phyloP scores from a whole-genome alignment of 1,140 invertebrate genomes.

The Tetramorium parvispinum region DNA sequence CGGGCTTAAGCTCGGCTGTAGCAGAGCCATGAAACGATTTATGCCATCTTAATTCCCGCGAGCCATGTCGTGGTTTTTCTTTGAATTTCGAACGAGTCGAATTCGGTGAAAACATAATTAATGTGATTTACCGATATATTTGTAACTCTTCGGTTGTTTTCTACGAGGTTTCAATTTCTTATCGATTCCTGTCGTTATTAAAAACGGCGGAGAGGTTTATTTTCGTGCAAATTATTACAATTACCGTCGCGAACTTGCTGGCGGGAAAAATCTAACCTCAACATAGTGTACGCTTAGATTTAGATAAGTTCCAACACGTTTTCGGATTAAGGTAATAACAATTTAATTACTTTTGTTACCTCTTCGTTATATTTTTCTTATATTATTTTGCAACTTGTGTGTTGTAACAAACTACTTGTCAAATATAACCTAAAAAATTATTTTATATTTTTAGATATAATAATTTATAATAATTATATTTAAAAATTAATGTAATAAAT shows the following conservation, averaged over 20 bases:
- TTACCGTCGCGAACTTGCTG: neutral
- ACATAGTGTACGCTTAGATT: neutral
- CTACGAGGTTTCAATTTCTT: neutral
- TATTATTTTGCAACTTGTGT: neutral
- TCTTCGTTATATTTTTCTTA: neutral
- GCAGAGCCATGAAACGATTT: neutral
- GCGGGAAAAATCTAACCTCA: slow-evolving; percentile 42
- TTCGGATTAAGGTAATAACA: slow-evolving; percentile 6
- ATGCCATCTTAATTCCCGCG: neutral
- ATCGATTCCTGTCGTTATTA: neutral
- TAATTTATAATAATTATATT: too few relatives aligned
- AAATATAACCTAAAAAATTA: neutral
- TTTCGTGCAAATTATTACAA: neutral
- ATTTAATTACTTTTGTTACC: neutral
- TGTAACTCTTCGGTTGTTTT: neutral
- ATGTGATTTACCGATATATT: neutral
- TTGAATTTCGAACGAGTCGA: slow-evolving; percentile 5
- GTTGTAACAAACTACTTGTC: neutral
- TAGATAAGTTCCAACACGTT: neutral
- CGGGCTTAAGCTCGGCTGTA: too few relatives aligned
- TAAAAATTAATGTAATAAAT: neutral
- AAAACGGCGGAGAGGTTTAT: neutral
- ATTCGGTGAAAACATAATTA: neutral
- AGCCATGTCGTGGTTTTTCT: neutral
- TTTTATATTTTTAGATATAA: too few relatives aligned